These are phyloP conservation scores for Premnoplex brunnescens DNA, from an alignment of 2,797 vertebrate species.

Conservation along the genomic window DNA sequence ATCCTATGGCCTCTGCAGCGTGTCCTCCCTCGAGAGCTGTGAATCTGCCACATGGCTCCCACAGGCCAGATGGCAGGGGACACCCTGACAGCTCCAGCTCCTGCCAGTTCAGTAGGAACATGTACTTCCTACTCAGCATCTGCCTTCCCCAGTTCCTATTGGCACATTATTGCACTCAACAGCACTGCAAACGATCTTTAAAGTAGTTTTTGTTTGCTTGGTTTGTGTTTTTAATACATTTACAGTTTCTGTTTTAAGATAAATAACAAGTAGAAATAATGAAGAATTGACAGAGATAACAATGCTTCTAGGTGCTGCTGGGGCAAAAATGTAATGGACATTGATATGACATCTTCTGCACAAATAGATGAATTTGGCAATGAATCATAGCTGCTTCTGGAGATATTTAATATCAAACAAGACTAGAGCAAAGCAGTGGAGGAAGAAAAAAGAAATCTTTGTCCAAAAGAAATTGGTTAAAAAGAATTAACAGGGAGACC, in stretches of 20 bases:
- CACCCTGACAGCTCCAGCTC: constrained; percentile 3
- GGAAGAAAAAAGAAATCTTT: background rate
- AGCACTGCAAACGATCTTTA: background rate
- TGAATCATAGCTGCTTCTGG: background rate
- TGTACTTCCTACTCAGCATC: background rate
- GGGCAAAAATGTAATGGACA: background rate
- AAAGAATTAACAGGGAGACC: background rate
- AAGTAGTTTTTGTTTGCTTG: background rate
- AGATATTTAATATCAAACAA: background rate
- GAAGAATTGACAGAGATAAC: background rate
- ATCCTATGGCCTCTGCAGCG: background rate
- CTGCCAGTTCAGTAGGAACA: background rate
- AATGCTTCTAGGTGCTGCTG: background rate
- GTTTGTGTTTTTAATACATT: background rate
- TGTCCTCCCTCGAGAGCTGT: background rate
- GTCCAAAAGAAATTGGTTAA: background rate
- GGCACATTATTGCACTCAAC: background rate
- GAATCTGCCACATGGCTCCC: background rate
- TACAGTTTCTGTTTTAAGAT: background rate
- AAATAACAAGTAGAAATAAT: background rate
- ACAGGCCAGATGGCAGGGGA: constrained; percentile 23
- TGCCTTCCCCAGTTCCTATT: background rate
- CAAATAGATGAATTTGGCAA: constrained; percentile 1
- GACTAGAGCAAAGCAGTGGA: background rate
- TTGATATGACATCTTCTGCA: background rate